Base-by-base conservation (phyloP, 2,113 vertebrate genomes). In the Aspidoscelis tigris region DNA sequence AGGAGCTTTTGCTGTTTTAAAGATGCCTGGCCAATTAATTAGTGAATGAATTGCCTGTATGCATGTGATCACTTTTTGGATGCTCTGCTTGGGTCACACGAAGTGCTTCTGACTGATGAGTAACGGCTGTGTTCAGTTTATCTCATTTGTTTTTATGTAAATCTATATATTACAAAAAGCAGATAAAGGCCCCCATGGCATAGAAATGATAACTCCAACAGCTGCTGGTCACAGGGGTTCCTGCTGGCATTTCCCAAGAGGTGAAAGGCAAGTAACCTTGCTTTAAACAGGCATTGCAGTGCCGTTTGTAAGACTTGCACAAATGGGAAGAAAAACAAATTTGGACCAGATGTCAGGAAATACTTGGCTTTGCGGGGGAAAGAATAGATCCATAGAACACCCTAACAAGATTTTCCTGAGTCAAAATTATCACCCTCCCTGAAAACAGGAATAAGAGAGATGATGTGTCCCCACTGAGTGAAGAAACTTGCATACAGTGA, bases 311-410 rank as follows among this genome's bases (percentile, higher is more conserved):
- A 47, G 75, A 55, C 61, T n/a, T 70, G 86, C 41, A 82, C 0
- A 94, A 83, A 91, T 89, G 89, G 89, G 93, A 94, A 92, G 87
- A 88, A 91, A 94, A 93, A 92, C 80, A 95, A 94, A 95, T 91
- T 90, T 53, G 91, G 90, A 95, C 87, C 93, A 96, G 92, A 95
- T 95, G 93, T 92, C 87, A 92, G 90, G 89, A 95, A 95, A 84
- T 88, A 87, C 84, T 92, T 78, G 88, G 86, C 47, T 92, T 91
- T 87, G 61, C 64, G 84, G 90, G 41, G 90, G 88, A 74, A 68
- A 68, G 79, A 81, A 84, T 88, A 91, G 84, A 88, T 88, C 87
- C 89, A 86, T 65, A 90, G 86, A 88, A 85, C 84, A 89, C 84
- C 84, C 86, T 83, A 84, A 82, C 69, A 78, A 92, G 83, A 79